Evolutionary conservation across 2,797 vertebrate genomes (phyloP).

Genomic region (Parotocinclus haroldoi): DNA sequence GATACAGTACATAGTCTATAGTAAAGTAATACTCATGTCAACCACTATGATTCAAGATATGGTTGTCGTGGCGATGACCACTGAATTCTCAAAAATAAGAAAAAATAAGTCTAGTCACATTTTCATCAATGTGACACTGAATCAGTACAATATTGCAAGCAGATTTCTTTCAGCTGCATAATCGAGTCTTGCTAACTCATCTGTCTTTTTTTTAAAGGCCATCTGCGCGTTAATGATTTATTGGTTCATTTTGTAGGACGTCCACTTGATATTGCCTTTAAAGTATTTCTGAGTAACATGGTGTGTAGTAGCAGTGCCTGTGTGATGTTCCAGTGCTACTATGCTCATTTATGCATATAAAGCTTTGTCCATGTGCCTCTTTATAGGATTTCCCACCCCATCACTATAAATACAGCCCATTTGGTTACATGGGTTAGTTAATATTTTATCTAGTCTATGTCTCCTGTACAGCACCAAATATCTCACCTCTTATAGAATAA

Average conservation of each 20-base stretch:
- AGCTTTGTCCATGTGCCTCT: neutral
- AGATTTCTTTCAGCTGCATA: neutral
- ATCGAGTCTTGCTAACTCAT: conserved; percentile 4
- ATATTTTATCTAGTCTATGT: too few relatives aligned
- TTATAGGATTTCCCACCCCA: conserved; percentile 13
- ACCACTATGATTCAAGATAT: conserved; percentile 5
- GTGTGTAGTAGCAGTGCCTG: conserved; percentile 18
- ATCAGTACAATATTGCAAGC: conserved; percentile 2
- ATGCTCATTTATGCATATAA: conserved; percentile 9
- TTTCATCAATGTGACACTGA: conserved; percentile 15
- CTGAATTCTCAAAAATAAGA: neutral
- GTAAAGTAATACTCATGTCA: too few relatives aligned
- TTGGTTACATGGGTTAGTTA: conserved; percentile 9
- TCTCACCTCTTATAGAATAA: neutral
- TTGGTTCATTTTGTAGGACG: conserved; percentile 34
- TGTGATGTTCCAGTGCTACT: neutral
- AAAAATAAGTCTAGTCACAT: neutral
- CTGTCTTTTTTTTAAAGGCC: conserved; percentile 21
- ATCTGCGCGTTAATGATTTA: conserved; percentile 25
- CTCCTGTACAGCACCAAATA: neutral
- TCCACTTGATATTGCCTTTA: conserved; percentile 32
- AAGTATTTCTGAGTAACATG: conserved; percentile 17
- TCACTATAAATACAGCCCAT: conserved; percentile 1
- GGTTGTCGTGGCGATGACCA: conserved; percentile 3
- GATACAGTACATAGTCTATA: neutral